A percentile compares a stretch with the other conserved stretches of the same genome.
These are phyloP conservation scores for Pterostichus madidus DNA, from an alignment of 2,888 invertebrate species.

Conservation along the genomic window DNA sequence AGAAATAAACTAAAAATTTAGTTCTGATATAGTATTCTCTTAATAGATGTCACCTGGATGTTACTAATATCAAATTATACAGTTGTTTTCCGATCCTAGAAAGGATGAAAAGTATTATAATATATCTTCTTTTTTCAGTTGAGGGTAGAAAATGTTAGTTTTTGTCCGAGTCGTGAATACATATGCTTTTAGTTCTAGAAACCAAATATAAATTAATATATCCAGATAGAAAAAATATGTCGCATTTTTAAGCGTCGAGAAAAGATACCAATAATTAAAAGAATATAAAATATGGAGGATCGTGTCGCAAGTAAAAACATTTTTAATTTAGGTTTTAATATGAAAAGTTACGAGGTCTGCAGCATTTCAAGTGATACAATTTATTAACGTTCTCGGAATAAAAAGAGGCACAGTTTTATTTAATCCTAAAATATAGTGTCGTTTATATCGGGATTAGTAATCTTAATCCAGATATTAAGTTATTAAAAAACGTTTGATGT, in stretches of 20 bases:
- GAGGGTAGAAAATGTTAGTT: no score
- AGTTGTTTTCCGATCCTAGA: no score
- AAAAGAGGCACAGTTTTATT: constrained; percentile 62
- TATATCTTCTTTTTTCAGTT: no score
- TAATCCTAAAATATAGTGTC: constrained; percentile 65
- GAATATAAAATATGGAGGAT: neutral
- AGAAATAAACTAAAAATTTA: no score
- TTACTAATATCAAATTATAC: no score
- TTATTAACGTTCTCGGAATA: constrained; percentile 55
- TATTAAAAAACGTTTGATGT: constrained; percentile 64
- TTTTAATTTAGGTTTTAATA: constrained; percentile 57
- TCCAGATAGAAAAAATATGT: neutral
- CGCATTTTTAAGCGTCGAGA: neutral
- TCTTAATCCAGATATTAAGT: constrained; percentile 64
- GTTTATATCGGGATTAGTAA: constrained; percentile 65
- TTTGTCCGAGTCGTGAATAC: no score
- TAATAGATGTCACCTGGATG: no score
- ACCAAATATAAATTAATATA: no score
- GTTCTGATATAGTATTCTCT: no score
- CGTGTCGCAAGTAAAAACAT: constrained; percentile 1
- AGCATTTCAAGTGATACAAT: constrained; percentile 53
- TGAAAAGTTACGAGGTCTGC: constrained; percentile 56
- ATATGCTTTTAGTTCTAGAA: no score
- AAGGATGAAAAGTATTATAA: no score
- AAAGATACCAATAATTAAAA: neutral